Base-by-base conservation (phyloP, 1,140 invertebrate species). In the Cherax destructor region DNA sequence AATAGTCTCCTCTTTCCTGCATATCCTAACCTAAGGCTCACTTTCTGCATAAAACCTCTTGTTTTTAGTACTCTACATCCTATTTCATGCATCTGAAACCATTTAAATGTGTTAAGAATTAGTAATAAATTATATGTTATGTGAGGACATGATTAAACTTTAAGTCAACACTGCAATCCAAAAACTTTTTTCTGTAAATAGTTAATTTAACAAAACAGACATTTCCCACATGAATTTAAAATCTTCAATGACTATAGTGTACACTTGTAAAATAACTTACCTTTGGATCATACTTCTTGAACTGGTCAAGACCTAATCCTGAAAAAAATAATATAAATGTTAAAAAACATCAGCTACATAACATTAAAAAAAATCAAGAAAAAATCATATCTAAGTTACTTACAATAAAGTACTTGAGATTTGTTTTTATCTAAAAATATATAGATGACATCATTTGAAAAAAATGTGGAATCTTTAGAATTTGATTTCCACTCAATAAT, bases 261-360 rank as follows among this genome's bases (percentile, higher is more conserved):
- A 30, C 9, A 24, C n/a, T 74, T 30, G n/a, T n/a, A 74, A 30
- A 74, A 74, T 6, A 74, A 94, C 94, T 96, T 96, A 99, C 98
- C 96, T 99, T 99, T 16, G 98, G 97, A 95, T 99, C 98, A 95
- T 98, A 99, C 94, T 97, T 96, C 94, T 97, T 98, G 94, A 98
- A 99, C 94, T 99, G 98, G 94, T 99, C 99, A 89, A 99, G 95
- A 47, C 99, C 99, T 93, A 99, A 96, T 92, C 98, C 98, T 99
- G 94, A 85, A 95, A 95, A 78, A 85, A 78, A 85, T 41, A 6
- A 56, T 41, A 41, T 41, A 41, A 41, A 2, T 41, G n/a, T n/a
- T 3, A 47, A 69, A 41, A 65, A 21, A 61, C 78, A 86, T 30
- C 7, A 86, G 21, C 9, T 41, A 41, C 30, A 77, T 18, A 18